Conservation (phyloP, 2,113 vertebrate genomes). For the Hippocampus zosterae region DNA sequence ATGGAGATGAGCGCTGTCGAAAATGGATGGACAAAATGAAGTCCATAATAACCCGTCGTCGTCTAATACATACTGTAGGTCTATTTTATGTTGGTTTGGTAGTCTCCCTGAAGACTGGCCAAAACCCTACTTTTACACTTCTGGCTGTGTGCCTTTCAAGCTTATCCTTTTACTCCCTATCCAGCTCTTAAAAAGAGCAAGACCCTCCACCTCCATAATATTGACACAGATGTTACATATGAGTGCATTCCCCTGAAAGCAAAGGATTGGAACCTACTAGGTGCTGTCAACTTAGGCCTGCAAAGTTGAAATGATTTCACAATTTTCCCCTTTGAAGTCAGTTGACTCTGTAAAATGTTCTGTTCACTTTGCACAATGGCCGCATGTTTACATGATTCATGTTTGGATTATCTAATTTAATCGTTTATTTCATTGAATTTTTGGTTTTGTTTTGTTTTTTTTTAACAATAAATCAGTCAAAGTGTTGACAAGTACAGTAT, state of each 20-base stretch:
- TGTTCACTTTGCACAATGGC: constrained; percentile 35
- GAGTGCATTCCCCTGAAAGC: constrained; percentile 53
- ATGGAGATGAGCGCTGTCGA: background rate
- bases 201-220: constrained; percentile 67
- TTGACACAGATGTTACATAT: constrained; percentile 76
- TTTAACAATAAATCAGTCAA: constrained; percentile 34
- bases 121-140: constrained; percentile 24
- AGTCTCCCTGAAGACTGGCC: constrained; percentile 14
- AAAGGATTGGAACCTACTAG: constrained; percentile 19
- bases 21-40: background rate
- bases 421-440: constrained; percentile 42
- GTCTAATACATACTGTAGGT: background rate
- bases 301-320: constrained; percentile 37
- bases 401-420: constrained; percentile 26
- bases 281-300: constrained; percentile 26
- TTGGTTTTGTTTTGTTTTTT: constrained; percentile 20
- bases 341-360: constrained; percentile 18
- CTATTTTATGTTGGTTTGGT: constrained; percentile 16
- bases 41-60: background rate
- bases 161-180: constrained; percentile 40
- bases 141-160: constrained; percentile 41
- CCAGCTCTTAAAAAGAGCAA: constrained; percentile 56
- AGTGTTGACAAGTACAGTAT: constrained; percentile 38
- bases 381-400: constrained; percentile 48
- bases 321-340: constrained; percentile 31